Conservation (phyloP, 1,140 invertebrate genomes). For the Cydia amplana region DNA sequence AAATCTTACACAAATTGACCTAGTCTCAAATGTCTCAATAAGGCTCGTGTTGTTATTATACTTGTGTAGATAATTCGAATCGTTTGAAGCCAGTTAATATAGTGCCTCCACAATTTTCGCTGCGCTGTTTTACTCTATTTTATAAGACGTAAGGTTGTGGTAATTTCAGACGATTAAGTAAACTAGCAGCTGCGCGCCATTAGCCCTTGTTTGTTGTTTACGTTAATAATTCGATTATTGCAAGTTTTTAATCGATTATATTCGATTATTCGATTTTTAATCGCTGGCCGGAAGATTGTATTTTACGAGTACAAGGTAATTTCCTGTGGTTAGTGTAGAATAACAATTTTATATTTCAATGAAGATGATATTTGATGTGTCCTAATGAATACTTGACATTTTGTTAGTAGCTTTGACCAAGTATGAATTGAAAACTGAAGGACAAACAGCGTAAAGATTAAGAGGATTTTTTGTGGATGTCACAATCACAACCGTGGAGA, state of each 20-base stretch:
- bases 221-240: constrained; percentile 21
- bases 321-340: background rate
- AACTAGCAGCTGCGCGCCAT: background rate
- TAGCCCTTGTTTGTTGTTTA: background rate
- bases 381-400: background rate
- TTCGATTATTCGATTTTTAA: background rate
- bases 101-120: background rate
- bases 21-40: too few species aligned
- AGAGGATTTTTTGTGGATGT: too few species aligned
- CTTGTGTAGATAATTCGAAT: too few species aligned
- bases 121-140: background rate
- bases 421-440: background rate
- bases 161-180: background rate
- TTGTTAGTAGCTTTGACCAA: background rate
- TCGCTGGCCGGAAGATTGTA: background rate
- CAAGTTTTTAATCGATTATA: background rate
- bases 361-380: background rate
- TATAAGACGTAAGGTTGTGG: background rate
- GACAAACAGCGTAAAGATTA: background rate
- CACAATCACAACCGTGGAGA: too few species aligned
- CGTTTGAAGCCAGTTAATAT: background rate
- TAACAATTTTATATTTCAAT: background rate
- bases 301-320: background rate
- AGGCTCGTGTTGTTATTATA: too few species aligned
- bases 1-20: too few species aligned